Percentiles rank a stretch among this genome's conserved stretches.
Conservation (phyloP, 2,888 invertebrate species). For the Leptinotarsa peninsularis region DNA sequence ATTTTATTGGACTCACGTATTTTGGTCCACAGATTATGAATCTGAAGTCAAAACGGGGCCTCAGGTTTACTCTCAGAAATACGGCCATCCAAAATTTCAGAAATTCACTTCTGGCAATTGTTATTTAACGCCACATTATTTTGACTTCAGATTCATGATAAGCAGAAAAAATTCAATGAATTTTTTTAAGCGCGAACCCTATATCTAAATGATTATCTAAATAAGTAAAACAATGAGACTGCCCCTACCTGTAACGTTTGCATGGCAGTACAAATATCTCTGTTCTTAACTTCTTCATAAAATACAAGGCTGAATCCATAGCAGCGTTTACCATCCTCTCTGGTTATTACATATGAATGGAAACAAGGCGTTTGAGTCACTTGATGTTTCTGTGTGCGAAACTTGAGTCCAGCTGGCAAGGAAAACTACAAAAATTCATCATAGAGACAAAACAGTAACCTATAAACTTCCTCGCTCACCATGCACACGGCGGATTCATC, state of each 20-base stretch:
- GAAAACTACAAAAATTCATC: conserved; percentile 77
- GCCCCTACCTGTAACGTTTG: conserved; percentile 86
- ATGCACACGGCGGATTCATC: conserved; percentile 96
- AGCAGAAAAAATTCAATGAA: no score
- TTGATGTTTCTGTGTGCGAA: conserved; percentile 93
- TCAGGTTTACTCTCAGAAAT: no score
- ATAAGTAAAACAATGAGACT: not conserved
- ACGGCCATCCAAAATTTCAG: no score
- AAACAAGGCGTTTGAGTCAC: conserved; percentile 84
- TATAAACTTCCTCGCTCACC: conserved; percentile 70
- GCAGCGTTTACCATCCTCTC: conserved; percentile 94
- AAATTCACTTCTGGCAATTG: no score
- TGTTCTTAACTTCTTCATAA: conserved; percentile 94
- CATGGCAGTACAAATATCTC: conserved; percentile 94
- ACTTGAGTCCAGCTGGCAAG: conserved; percentile 92
- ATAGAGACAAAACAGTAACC: not conserved
- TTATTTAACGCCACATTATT: no score
- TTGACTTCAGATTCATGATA: no score
- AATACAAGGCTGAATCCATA: conserved; percentile 96
- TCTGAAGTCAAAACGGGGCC: no score
- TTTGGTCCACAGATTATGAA: no score
- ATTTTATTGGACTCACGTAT: no score
- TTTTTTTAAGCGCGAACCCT: no score
- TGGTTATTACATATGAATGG: conserved; percentile 96
- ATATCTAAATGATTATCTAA: not conserved